Percentiles rank a stretch among this genome's conserved stretches.
These are phyloP conservation scores for Colinus virginianus DNA, from an alignment of 2,113 vertebrate species.

Conservation along the genomic window DNA sequence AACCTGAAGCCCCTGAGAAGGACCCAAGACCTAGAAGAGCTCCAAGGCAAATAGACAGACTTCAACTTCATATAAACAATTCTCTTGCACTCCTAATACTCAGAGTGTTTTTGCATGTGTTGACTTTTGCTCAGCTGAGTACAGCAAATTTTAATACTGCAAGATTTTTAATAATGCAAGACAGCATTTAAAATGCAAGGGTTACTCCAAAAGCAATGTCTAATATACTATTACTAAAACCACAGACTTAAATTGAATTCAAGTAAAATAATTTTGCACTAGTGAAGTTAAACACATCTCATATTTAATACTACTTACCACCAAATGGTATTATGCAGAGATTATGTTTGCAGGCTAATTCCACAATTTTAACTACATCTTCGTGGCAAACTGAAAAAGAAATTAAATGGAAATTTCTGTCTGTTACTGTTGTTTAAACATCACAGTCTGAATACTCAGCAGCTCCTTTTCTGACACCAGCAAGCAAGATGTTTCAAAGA, in stretches of 20 bases:
- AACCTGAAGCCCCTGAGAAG: neutral
- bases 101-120: neutral
- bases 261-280: neutral
- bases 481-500: neutral
- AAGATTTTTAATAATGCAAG: neutral
- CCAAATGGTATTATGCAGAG: conserved; percentile 97
- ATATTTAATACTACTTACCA: conserved; percentile 82
- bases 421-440: neutral
- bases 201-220: too few relatives aligned
- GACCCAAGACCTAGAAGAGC: neutral
- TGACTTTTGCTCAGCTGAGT: neutral
- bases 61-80: neutral
- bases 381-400: conserved; percentile 88
- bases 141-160: neutral
- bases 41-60: neutral
- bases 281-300: neutral
- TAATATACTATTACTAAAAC: neutral
- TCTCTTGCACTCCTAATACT: neutral
- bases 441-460: neutral
- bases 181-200: neutral
- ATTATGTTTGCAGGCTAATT: conserved; percentile 93
- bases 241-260: neutral
- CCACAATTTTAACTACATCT: conserved; percentile 96
- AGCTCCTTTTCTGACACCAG: neutral
- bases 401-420: neutral